Evolutionary conservation across 2,113 vertebrate genomes (phyloP).

Genomic region (Tichodroma muraria): DNA sequence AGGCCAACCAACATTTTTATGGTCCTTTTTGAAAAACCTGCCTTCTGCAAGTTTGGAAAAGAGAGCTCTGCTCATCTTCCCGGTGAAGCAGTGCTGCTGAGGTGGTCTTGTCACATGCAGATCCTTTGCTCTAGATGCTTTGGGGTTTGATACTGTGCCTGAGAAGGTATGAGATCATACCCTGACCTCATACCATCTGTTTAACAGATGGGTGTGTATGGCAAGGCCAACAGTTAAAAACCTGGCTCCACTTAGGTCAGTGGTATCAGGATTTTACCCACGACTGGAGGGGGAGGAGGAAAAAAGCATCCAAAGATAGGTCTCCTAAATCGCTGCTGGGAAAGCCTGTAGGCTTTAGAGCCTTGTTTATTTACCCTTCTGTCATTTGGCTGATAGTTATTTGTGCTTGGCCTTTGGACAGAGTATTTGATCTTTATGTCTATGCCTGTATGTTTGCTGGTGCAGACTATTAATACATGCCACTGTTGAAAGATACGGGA

Average conservation of each 20-base stretch:
- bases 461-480: background rate
- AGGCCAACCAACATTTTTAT: background rate
- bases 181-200: conserved; percentile 37
- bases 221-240: background rate
- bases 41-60: background rate
- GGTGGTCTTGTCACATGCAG: background rate
- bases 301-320: conserved; percentile 14
- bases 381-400: background rate
- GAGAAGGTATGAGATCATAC: conserved; percentile 38
- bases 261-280: conserved; percentile 39
- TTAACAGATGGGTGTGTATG: conserved; percentile 35
- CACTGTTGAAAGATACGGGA: background rate
- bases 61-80: background rate
- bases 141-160: background rate
- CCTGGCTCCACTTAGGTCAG: conserved; percentile 49
- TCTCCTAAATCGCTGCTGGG: conserved; percentile 1
- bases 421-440: background rate
- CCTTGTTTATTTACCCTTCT: background rate
- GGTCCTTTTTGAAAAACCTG: background rate
- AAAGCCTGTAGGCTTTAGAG: conserved; percentile 1
- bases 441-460: background rate
- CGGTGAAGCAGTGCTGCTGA: background rate
- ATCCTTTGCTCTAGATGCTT: background rate
- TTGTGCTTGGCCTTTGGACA: background rate
- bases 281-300: background rate